Base-by-base conservation (phyloP, 2,888 invertebrate species). In the Himalopsyche anomala region DNA sequence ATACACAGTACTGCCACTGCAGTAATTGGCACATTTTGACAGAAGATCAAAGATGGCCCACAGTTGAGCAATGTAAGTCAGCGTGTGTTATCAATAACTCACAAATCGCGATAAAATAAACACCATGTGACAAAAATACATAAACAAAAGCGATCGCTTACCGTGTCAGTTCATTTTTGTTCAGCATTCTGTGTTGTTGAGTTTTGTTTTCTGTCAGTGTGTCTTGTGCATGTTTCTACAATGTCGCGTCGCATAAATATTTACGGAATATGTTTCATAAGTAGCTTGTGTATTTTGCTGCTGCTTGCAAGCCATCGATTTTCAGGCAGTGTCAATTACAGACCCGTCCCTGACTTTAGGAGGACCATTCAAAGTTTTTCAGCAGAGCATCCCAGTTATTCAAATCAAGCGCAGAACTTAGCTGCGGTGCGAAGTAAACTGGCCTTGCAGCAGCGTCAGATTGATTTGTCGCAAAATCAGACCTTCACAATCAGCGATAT, bases 291-390 rank as follows among this genome's bases (percentile, higher is more conserved):
- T 91, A 92, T 93, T 89, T 91, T 93, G 89, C 90, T 93, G 90
- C 92, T 93, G 90, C 91, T 93, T 91, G 93, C 93, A 92, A 92
- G 92, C 91, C 93, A 92, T 92, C 92, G 93, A 91, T 93, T 93
- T 91, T 92, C 93, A 91, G 93, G 93, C 91, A 92, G 93, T 91
- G 91, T 91, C 89, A 92, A 91, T 90, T 92, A 92, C 90, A 92
- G 92, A 91, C 92, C 92, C 90, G 91, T 91, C 90, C 90, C 91
- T 85, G 93, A 93, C 89, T 91, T 90, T 89, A 91, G 92, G 88
- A 91, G 92, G 89, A 92, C 91, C 89, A 90, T 92, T 86, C 91
- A 91, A 87, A 92, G 85, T 51, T 80, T 85, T 6, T 69, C 85
- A 8, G 62, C 82, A 4, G 85, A 87, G n/a, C 80, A 79, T 28